Base-by-base conservation (phyloP, 2,113 vertebrate species). In the Tragelaphus imberbis region DNA sequence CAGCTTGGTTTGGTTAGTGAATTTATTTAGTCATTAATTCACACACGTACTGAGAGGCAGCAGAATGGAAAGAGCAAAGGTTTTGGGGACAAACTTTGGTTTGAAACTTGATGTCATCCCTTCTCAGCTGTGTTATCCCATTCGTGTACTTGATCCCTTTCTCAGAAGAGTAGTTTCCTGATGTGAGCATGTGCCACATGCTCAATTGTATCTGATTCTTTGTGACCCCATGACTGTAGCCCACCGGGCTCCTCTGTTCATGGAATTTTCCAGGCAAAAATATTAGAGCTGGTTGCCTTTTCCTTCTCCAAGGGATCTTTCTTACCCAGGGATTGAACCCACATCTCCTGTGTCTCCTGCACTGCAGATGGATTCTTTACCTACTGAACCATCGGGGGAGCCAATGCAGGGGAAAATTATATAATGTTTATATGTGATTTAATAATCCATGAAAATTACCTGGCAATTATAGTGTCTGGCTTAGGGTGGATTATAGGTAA, bases 101-200 rank as follows among this genome's bases (percentile, higher is more conserved):
- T 61, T 86, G 47, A 75, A 95, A 80, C 16, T 59, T 55, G 47
- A 56, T 65, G 30, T 1, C 19, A 80, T 63, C n/a, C 17, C 15
- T 85, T 77, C 30, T 75, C 58, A 92, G 84, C 61, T 88, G 0
- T 27, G 19, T 88, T 56, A 65, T 49, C 61, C 88, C 49, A 28
- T 28, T 61, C 5, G 7, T 58, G 7, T 55, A 21, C n/a, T 90
- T 92, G 75, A 36, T 61, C 27, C 77, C 56, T 85, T 23, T 15
- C 21, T 82, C 49, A 84, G 51, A 82, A 86, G 27, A 47, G 80
- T 65, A 55, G 30, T 91, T 93, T 96, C 40, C 40, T 95, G 40
- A 40, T 58, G 94, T 94, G 28, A 85, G 68, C 36, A 12, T 25
- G 4, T 23, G 5, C n/a, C 19, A 21, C 40, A 12, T 23, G 36